Evolutionary conservation across 2,113 vertebrate genomes (phyloP).

Genomic region (Guaruba guarouba): DNA sequence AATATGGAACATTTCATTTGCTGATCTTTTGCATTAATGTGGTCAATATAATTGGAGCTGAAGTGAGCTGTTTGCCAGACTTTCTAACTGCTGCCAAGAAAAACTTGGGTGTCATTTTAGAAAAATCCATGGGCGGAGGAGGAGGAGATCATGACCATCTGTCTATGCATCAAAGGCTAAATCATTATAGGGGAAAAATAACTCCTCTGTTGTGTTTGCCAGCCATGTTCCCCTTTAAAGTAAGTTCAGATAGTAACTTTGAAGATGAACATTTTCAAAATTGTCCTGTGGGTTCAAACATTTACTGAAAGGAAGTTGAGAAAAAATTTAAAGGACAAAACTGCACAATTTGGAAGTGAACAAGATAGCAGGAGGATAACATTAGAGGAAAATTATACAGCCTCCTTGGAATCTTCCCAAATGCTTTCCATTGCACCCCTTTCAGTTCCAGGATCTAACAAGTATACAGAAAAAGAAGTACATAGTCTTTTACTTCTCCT

Average conservation of each 20-base stretch:
- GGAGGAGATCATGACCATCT: conserved; percentile 76
- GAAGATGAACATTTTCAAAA: conserved; percentile 45
- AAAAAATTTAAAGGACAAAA: conserved; percentile 2
- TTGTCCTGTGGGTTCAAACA: neutral
- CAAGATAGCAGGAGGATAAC: conserved; percentile 8
- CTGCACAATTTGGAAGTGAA: neutral
- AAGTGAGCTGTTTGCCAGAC: conserved; percentile 78
- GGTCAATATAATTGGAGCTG: conserved; percentile 78
- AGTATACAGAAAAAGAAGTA: neutral
- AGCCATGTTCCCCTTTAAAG: conserved; percentile 20
- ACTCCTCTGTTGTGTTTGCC: conserved; percentile 44
- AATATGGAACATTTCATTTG: conserved; percentile 76
- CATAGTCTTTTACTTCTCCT: neutral
- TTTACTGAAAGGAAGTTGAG: neutral
- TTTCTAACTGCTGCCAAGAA: conserved; percentile 79
- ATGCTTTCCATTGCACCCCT: neutral
- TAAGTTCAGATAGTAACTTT: conserved; percentile 23
- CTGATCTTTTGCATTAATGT: conserved; percentile 77
- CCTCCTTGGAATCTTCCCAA: neutral
- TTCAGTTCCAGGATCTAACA: neutral
- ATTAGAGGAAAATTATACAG: neutral
- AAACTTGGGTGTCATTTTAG: conserved; percentile 82
- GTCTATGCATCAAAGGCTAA: conserved; percentile 68
- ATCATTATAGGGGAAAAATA: conserved; percentile 46
- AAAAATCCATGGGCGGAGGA: conserved; percentile 77